A percentile compares a stretch with the other conserved stretches of the same genome.
Evolutionary conservation across 2,113 vertebrate species (phyloP).

Genomic region (Benitochromis conjunctus): DNA sequence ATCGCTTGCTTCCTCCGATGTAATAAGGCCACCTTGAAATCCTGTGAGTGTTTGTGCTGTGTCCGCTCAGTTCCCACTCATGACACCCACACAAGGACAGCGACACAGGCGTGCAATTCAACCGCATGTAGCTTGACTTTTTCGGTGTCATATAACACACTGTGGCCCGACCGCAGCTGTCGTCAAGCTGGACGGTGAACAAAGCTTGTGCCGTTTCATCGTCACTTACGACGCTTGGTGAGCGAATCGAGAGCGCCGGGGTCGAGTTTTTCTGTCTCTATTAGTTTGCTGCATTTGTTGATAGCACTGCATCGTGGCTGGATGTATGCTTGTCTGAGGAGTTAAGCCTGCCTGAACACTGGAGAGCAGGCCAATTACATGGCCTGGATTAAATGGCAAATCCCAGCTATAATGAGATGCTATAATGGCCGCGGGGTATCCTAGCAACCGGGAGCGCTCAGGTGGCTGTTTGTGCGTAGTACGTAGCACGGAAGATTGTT

Average conservation of each 20-base stretch:
- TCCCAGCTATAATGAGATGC: conserved; percentile 66
- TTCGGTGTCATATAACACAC: not conserved
- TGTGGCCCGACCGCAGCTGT: not conserved
- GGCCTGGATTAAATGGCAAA: conserved; percentile 65
- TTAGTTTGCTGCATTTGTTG: conserved; percentile 25
- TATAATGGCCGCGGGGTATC: conserved; percentile 63
- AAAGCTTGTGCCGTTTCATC: conserved; percentile 22
- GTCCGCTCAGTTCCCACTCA: conserved; percentile 1
- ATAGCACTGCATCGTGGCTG: conserved; percentile 13
- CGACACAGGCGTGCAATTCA: not conserved
- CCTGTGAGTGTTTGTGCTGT: not conserved
- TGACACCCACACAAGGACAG: conserved; percentile 4
- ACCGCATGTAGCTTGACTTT: not conserved
- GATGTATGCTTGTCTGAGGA: conserved; percentile 33
- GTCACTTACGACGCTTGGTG: not conserved
- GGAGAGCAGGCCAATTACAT: conserved; percentile 66
- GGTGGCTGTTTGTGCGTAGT: conserved; percentile 46
- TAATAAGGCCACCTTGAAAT: conserved; percentile 5
- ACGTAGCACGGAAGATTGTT: conserved; percentile 13
- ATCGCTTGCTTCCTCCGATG: not conserved
- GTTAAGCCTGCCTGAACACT: conserved; percentile 50
- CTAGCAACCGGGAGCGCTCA: conserved; percentile 64
- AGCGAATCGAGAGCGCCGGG: not conserved
- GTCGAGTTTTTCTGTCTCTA: not conserved
- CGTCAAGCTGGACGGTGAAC: not conserved